Evolutionary conservation across 2,113 vertebrate genomes (phyloP), one percentile per base, ranked within the genome.

Genomic region (Baryphthengus martii): DNA sequence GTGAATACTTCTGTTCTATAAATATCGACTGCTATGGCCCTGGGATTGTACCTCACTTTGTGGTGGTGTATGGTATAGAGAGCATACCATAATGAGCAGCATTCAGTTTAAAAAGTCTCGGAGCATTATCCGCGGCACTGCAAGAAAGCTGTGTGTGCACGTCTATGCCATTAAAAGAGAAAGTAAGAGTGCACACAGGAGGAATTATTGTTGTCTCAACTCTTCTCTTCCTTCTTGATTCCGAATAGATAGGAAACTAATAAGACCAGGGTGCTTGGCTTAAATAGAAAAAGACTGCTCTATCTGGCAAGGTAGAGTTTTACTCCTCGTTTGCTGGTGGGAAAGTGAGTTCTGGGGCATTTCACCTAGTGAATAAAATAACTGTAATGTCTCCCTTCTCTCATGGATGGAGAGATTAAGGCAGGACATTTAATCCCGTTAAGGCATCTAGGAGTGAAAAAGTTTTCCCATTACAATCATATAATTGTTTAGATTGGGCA

Each of bases 1-100:
- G 14, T 77, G 24, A 75, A 55, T 40, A 14, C 11, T 47, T 56
- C 23, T 50, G 5, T 37, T 40, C 37, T 55, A 33, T 1, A 2
- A 63, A 25, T 50, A 39, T 4, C 2, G 52, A 62, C 4, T 35
- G 3, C 3, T 45, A n/a, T 2, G 2, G 33, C 6, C 10, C 13
- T 33, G 17, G n/a, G 20, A 47, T 4, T 47, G 9, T 29, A 17
- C 5, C 18, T 62, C 45, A 49, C 8, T 56, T 49, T 6, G 15
- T 37, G 39, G 19, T 29, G 17, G 7, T 82, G 35, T 0, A 1
- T n/a, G 9, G 20, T 52, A 26, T 33, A 39, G 45, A 53, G 9
- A 79, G 40, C 40, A 17, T 17, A 37, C 3, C 2, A 7, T 17
- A 71, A 58, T 45, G 21, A 53, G 23, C 3, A 88, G 3, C 6